These are phyloP conservation scores for Illadopsis cleaveri DNA, from an alignment of 2,113 vertebrate species.

Conservation along the genomic window DNA sequence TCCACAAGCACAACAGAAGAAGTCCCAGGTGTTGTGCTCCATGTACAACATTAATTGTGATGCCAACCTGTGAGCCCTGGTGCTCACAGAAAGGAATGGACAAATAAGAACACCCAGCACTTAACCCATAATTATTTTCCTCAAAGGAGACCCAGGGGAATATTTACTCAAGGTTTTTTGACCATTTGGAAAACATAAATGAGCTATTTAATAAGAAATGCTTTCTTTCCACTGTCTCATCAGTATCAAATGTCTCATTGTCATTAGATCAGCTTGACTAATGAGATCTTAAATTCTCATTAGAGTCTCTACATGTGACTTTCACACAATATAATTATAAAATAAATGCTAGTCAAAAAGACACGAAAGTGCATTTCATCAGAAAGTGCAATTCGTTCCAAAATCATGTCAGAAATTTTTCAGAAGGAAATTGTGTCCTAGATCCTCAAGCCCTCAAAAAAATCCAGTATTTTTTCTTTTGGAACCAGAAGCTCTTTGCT, in stretches of 20 bases:
- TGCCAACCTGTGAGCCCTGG: not conserved
- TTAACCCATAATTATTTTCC: not conserved
- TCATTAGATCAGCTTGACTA: slow-evolving; percentile 19
- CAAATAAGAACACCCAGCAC: not conserved
- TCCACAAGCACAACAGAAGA: not conserved
- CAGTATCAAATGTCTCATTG: not conserved
- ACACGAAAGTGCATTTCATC: not conserved
- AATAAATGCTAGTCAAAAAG: not conserved
- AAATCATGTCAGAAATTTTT: not conserved
- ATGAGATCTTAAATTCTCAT: not conserved
- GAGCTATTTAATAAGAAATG: not conserved
- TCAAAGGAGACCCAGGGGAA: not conserved
- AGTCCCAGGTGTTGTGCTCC: not conserved
- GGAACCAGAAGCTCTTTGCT: not conserved
- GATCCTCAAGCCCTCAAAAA: not conserved
- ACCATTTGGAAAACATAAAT: not conserved
- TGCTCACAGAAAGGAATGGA: not conserved
- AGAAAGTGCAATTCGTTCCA: not conserved
- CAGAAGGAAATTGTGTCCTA: not conserved
- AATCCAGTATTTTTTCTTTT: not conserved
- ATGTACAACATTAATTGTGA: not conserved
- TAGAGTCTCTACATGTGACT: not conserved
- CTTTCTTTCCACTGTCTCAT: not conserved
- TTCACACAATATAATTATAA: not conserved
- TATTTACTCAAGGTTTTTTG: not conserved